Evolutionary conservation across 1,140 invertebrate species (phyloP), one percentile per base, ranked within the genome.

Genomic region (Brachionus sp.): DNA sequence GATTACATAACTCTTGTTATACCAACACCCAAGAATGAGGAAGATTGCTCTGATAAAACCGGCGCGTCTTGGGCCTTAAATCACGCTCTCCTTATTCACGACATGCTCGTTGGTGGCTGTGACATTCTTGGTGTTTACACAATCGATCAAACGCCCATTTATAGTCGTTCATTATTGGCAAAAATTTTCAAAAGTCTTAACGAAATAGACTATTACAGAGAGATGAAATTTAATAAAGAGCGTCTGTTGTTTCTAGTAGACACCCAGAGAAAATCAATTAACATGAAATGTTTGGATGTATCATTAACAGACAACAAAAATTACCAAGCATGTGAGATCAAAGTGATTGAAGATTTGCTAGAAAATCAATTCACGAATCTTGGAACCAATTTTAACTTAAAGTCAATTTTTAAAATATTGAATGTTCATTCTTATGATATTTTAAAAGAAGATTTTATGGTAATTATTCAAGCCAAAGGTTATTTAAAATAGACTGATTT

Each of bases 61-160:
- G 25, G 35, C 9, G 33, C 35, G 7, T 29, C 53, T 2, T 80
- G 19, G 50, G 19, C 57, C 13, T 13, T 62, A 16, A 80, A 80
- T 25, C 50, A 80, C 42, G 46, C 77, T 16, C 42, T 80, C 12
- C 50, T 62, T 23, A 23, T 80, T 6, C 77, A 80, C 39, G 77
- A 80, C 12, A 80, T 80, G 50, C 29, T 80, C 7, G 57, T 62
- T 13, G 77, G 77, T 19, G 77, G 77, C 12, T 62, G 50, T 37
- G 77, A 80, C n/a, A 80, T 80, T 42, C 37, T 80, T 10, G 77
- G 77, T 16, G 57, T 80, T 16, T 80, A 62, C n/a, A 62, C 77
- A 35, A 44, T 80, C 12, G 77, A 80, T 29, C 44, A 78, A 39
- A 37, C 50, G 19, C 50, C 77, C 2, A 13, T 53, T 13, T 62